phyloP scores from a whole-genome alignment of 2,797 vertebrate species.

The Enteromius mattozi region DNA sequence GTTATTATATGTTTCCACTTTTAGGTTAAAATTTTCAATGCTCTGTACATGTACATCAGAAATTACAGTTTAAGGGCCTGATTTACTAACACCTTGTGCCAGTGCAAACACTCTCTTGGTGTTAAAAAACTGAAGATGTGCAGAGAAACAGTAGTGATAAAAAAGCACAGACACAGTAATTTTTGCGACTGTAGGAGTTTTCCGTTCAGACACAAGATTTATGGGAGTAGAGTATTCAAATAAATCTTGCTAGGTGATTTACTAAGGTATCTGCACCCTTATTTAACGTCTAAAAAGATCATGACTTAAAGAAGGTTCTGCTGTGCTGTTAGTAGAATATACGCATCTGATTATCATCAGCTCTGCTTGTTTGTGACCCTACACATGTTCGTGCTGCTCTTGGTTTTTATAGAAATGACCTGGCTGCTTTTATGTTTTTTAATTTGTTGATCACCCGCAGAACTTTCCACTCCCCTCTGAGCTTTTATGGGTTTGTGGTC shows the following conservation, averaged over 20 bases:
- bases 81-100: not conserved
- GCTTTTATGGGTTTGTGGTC: not conserved
- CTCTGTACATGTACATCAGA: not conserved
- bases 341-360: not conserved
- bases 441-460: not conserved
- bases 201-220: not conserved
- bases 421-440: not conserved
- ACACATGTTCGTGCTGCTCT: not conserved
- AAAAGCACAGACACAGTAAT: not conserved
- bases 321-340: not conserved
- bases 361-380: not conserved
- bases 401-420: not conserved
- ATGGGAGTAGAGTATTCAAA: not conserved
- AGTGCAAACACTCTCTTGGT: not conserved
- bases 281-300: not conserved
- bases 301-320: not conserved
- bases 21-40: not conserved
- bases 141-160: not conserved
- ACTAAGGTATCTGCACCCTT: not conserved
- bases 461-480: not conserved
- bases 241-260: not conserved
- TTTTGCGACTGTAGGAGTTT: not conserved
- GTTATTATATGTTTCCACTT: not conserved
- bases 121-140: not conserved
- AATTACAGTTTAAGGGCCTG: not conserved